Evolutionary conservation across 2,797 vertebrate genomes (phyloP).

Genomic region (Tragelaphus eurycerus): DNA sequence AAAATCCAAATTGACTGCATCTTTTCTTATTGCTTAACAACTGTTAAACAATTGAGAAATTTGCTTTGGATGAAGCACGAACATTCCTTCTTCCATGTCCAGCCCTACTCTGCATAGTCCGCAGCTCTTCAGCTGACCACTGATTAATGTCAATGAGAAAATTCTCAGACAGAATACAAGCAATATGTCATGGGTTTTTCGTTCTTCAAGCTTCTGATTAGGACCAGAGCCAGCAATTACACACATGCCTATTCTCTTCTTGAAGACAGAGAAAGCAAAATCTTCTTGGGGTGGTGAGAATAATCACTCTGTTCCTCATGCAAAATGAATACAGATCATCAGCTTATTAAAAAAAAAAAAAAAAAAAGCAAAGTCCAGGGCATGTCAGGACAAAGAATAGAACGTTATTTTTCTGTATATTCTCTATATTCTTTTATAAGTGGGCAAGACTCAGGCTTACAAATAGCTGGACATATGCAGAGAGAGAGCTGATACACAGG

Average conservation of each 20-base stretch:
- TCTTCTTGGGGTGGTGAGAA: background rate
- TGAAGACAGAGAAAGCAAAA: conserved; percentile 24
- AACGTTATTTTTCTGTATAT: background rate
- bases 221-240: conserved; percentile 55
- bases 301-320: background rate
- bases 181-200: conserved; percentile 27
- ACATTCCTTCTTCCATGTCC: background rate
- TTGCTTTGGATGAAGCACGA: conserved; percentile 15
- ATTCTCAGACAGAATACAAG: conserved; percentile 48
- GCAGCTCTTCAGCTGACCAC: conserved; percentile 28
- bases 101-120: background rate
- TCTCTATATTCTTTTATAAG: background rate
- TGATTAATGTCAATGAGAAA: conserved; percentile 40
- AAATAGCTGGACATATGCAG: background rate
- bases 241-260: background rate
- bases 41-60: conserved; percentile 42
- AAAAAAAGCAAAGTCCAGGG: background rate
- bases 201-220: conserved; percentile 63
- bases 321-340: background rate
- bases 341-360: background rate
- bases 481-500: background rate
- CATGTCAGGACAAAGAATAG: background rate
- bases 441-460: background rate
- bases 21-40: conserved; percentile 51
- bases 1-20: conserved; percentile 8